Conservation (phyloP, 2,888 invertebrate genomes). For the Diarsia mendica region DNA sequence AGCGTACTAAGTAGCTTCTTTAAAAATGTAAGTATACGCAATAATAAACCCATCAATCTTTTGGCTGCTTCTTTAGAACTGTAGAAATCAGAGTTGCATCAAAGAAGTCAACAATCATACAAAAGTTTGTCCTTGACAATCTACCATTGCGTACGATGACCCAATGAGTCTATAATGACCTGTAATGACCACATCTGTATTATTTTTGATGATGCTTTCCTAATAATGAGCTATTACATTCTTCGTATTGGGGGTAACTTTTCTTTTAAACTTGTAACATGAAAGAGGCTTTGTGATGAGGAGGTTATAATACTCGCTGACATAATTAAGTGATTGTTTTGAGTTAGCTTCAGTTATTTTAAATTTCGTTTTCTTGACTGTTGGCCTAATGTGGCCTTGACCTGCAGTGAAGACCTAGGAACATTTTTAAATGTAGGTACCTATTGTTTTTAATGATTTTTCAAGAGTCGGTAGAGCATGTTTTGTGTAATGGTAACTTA, state of each 20-base stretch:
- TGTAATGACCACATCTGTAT: not conserved
- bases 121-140: conserved; percentile 10
- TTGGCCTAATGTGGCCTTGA: conserved; percentile 49
- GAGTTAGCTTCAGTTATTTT: conserved; percentile 35
- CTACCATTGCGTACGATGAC: not conserved
- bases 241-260: conserved; percentile 4
- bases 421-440: not conserved
- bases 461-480: not conserved
- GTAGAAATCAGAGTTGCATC: conserved; percentile 9
- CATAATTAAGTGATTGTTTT: conserved; percentile 49
- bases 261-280: not conserved
- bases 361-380: conserved; percentile 43
- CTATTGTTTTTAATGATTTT: not conserved
- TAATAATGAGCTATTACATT: not conserved
- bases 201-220: not conserved
- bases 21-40: not conserved
- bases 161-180: not conserved
- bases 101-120: conserved; percentile 2
- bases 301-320: conserved; percentile 15
- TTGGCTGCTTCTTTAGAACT: not conserved
- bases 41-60: not conserved
- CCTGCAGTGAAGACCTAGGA: not conserved
- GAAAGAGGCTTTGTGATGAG: conserved; percentile 22
- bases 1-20: not conserved
- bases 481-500: not conserved